Base-by-base conservation (phyloP, 35 echinoderm and acorn worm genomes). In the Ptychodera flava region DNA sequence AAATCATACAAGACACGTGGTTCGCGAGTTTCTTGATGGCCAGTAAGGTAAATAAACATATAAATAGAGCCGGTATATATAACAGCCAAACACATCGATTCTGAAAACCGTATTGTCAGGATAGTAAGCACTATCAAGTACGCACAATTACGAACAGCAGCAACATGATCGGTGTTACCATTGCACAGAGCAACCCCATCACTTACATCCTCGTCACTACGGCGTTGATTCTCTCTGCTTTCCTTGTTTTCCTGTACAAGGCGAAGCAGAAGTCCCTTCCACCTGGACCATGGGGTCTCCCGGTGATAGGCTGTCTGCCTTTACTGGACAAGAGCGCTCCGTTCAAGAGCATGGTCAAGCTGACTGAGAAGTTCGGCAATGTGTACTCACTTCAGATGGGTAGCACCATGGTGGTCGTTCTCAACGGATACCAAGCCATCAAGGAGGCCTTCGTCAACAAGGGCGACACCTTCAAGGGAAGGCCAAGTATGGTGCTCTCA, bases 331-430 rank as follows among this genome's bases (percentile, higher is more conserved):
- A 88, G 82, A 86, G 91, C 33, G 84, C 85, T 36, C 88, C 86
- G 6, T 85, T 88, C 53, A 15, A 81, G 36, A 76, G 35, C 75
- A 80, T 92, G 34, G 78, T 77, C 33, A 80, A 79, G 45, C 22
- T 64, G 45, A 22, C 45, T 6, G 22, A 64, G 45, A 84, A 88
- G 37, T 91, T 90, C 83, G 94, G 94, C 27, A 79, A 80, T 77
- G 36, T 97, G 15, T 97, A 88, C 89, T 88, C 85, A 29, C 31
- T 97, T 1, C 85, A 89, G 37, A 85, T 97, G 33, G 94, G 94
- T 36, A 87, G 64, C 32, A 80, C 86, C 35, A 85, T 85, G 36
- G 80, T 91, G 33, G 94, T 97, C 14, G 91, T 97, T 14, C 91
- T 97, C 12, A 97, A 93, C 53, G 86, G 94, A 28, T 80, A 78